Evolutionary conservation across 2,113 vertebrate species (phyloP).

Genomic region (Ciconia stormi): DNA sequence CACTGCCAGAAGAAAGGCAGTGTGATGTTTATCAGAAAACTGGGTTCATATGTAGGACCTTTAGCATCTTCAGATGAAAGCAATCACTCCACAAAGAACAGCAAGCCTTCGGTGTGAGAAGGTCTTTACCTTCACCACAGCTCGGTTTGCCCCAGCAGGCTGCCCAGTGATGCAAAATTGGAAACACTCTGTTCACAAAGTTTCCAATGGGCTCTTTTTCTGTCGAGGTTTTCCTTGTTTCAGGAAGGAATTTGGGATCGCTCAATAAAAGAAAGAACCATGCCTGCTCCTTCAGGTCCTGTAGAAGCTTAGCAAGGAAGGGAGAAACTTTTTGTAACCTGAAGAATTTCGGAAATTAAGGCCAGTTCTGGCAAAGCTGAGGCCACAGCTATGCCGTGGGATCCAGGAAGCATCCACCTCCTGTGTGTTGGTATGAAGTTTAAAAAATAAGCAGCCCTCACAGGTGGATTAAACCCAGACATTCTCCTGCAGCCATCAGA

Average conservation of each 20-base stretch:
- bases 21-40: not conserved
- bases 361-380: not conserved
- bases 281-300: not conserved
- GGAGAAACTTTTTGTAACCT: not conserved
- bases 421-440: not conserved
- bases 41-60: not conserved
- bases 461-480: conserved; percentile 35
- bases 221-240: not conserved
- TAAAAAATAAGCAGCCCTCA: conserved; percentile 48
- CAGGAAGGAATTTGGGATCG: not conserved
- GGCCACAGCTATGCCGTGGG: not conserved
- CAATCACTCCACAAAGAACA: not conserved
- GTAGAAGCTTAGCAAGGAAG: not conserved
- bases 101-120: not conserved
- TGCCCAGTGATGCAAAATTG: not conserved
- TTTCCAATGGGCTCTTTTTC: not conserved
- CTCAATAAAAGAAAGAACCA: not conserved
- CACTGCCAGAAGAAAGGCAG: not conserved
- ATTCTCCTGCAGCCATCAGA: not conserved
- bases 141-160: not conserved
- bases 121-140: not conserved
- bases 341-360: conserved; percentile 4
- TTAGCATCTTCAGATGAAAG: not conserved
- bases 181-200: not conserved
- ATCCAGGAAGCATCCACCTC: conserved; percentile 12